phyloP scores from a whole-genome alignment of 2,797 vertebrate genomes.

The Gallinago nigripennis region DNA sequence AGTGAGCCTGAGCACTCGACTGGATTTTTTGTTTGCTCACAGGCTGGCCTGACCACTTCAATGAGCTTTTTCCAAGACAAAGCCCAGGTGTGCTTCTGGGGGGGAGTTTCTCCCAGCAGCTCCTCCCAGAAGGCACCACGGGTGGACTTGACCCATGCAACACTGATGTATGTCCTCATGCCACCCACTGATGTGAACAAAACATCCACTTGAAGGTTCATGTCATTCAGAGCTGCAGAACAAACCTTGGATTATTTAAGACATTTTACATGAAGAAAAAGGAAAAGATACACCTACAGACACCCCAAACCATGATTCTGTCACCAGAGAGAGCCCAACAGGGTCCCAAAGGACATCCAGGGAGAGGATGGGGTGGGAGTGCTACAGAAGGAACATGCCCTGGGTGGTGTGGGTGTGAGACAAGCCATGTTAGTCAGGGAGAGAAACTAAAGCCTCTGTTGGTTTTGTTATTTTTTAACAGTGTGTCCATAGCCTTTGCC shows the following conservation, averaged over 20 bases:
- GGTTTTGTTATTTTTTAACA: neutral
- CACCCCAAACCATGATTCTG: neutral
- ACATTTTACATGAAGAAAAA: neutral
- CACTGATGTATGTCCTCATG: rapidly evolving
- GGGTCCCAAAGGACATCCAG: neutral
- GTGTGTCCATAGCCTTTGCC: neutral
- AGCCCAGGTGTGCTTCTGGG: neutral
- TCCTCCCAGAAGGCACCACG: neutral
- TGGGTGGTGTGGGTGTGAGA: neutral
- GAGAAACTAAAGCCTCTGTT: neutral
- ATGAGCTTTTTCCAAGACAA: neutral
- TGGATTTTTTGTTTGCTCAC: neutral
- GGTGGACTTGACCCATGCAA: neutral
- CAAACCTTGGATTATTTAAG: neutral
- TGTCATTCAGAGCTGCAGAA: neutral
- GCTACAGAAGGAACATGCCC: neutral
- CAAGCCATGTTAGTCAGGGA: neutral
- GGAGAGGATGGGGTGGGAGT: neutral
- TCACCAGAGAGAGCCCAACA: neutral
- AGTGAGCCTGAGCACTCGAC: neutral
- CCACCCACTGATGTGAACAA: neutral
- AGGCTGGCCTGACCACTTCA: neutral
- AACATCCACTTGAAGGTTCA: neutral
- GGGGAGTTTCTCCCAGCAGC: neutral
- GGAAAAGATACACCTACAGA: neutral